A percentile compares a stretch with the other conserved stretches of the same genome.
These are phyloP conservation scores for Masticophis lateralis DNA, from an alignment of 2,797 vertebrate species.

Conservation along the genomic window DNA sequence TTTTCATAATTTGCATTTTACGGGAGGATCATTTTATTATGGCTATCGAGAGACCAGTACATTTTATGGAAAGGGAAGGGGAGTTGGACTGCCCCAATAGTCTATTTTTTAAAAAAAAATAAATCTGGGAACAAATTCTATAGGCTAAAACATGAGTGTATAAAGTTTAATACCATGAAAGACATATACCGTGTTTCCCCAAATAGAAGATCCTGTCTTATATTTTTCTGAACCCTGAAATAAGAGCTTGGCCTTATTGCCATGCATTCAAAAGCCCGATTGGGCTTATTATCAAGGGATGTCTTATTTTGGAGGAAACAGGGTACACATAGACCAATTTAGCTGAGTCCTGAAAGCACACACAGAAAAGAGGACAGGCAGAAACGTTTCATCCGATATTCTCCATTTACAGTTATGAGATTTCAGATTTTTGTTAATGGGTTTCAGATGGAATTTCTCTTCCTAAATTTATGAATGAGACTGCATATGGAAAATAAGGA, in stretches of 20 bases:
- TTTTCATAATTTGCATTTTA: background rate
- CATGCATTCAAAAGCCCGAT: too few species aligned
- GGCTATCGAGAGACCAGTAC: background rate
- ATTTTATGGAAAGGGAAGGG: background rate
- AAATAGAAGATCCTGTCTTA: too few species aligned
- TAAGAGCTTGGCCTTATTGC: too few species aligned
- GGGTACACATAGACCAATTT: background rate
- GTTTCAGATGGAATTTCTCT: too few species aligned
- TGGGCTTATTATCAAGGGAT: too few species aligned
- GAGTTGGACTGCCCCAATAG: background rate
- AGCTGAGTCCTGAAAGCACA: background rate
- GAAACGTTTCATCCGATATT: background rate
- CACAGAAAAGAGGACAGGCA: background rate
- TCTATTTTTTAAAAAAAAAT: background rate
- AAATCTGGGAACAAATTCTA: background rate
- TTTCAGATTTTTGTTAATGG: background rate
- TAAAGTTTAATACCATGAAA: background rate
- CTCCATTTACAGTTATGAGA: background rate
- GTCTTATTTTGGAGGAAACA: too few species aligned
- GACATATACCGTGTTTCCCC: background rate
- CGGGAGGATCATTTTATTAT: background rate
- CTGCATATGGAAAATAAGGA: background rate
- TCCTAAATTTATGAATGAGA: background rate
- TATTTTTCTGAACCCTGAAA: too few species aligned
- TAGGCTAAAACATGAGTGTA: background rate